Percentiles rank a stretch among this genome's conserved stretches.
phyloP scores from a whole-genome alignment of 2,888 invertebrate genomes.

The Trachelus tabidus region DNA sequence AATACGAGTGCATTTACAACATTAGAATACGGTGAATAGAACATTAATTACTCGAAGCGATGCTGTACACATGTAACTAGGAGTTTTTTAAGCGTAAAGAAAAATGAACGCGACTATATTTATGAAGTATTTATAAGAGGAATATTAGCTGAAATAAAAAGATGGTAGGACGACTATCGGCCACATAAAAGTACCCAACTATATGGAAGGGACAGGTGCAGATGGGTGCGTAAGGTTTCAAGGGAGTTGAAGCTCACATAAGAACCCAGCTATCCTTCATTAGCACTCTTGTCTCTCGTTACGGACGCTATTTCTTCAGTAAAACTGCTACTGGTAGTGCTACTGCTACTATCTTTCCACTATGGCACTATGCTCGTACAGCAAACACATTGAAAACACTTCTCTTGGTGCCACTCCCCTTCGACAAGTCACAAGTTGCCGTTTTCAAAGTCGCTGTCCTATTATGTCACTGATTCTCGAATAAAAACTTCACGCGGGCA shows the following conservation, averaged over 20 bases:
- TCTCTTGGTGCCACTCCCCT: background rate
- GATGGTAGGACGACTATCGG: background rate
- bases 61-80: background rate
- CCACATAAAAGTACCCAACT: background rate
- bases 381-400: background rate
- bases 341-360: background rate
- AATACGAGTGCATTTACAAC: background rate
- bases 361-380: background rate
- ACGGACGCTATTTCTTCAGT: constrained; percentile 39
- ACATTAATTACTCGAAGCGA: background rate
- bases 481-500: background rate
- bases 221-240: constrained; percentile 18
- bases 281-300: constrained; percentile 59
- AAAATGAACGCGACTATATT: background rate
- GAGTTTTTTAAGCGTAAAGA: background rate
- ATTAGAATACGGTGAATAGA: background rate
- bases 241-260: constrained; percentile 27
- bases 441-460: background rate
- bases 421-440: background rate
- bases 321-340: background rate
- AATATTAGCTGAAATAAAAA: background rate
- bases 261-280: constrained; percentile 58
- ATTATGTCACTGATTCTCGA: background rate
- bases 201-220: constrained; percentile 45
- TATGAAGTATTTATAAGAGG: background rate